phyloP scores from a whole-genome alignment of 2,113 vertebrate genomes.

The Prietella phreatophila region DNA sequence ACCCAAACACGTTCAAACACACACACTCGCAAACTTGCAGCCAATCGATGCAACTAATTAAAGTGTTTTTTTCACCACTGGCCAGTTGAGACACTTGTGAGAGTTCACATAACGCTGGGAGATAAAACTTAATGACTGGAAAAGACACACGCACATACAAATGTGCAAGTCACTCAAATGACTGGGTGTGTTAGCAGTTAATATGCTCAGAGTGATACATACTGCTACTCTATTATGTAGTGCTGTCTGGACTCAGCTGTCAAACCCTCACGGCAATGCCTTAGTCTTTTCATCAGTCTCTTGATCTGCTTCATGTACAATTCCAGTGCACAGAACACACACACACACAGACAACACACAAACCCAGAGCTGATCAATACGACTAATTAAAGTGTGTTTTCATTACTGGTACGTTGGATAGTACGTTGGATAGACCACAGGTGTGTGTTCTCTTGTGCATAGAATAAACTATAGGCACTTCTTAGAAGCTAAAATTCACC shows the following conservation, averaged over 20 bases:
- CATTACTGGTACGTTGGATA: slow-evolving; percentile 30
- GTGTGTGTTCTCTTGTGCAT: neutral
- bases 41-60: slow-evolving; percentile 52
- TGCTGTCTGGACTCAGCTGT: slow-evolving; percentile 4
- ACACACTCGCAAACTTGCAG: slow-evolving; percentile 14
- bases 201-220: neutral
- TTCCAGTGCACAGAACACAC: neutral
- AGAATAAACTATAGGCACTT: neutral
- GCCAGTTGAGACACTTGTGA: slow-evolving; percentile 27
- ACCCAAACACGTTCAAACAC: slow-evolving; percentile 7
- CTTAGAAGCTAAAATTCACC: neutral
- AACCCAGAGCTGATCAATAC: neutral
- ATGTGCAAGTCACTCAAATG: neutral
- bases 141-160: neutral
- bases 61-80: slow-evolving; percentile 49
- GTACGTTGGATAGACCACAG: neutral
- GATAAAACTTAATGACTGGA: slow-evolving; percentile 42
- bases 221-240: slow-evolving; percentile 2
- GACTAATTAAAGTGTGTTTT: slow-evolving; percentile 22
- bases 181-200: neutral
- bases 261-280: neutral
- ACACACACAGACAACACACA: neutral
- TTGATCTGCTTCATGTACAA: neutral
- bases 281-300: neutral
- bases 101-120: slow-evolving; percentile 31